Evolutionary conservation across 2,797 vertebrate genomes (phyloP).

Genomic region (Peromyscus nudipes): DNA sequence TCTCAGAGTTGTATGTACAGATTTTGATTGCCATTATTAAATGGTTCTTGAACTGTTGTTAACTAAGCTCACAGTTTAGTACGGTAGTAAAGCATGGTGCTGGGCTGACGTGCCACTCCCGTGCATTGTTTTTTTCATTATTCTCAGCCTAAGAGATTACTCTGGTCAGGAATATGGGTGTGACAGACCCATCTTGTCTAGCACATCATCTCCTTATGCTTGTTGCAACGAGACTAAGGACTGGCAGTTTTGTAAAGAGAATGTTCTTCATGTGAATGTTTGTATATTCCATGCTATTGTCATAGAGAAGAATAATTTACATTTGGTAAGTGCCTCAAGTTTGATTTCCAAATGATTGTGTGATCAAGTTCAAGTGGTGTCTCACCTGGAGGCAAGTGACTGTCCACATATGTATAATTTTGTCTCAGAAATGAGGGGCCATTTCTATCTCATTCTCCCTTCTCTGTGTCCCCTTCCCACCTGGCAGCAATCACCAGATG

Average conservation of each 20-base stretch:
- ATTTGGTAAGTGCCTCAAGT: background rate
- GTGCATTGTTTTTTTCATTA: background rate
- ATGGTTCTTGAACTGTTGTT: background rate
- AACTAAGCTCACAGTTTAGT: too few relatives aligned
- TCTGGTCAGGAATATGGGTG: background rate
- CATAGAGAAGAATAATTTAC: background rate
- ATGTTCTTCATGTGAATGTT: background rate
- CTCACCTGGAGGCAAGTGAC: background rate
- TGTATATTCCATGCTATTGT: background rate
- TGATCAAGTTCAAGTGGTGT: background rate
- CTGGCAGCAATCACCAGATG: background rate
- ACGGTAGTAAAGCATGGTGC: background rate
- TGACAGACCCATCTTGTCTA: background rate
- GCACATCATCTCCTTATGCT: background rate
- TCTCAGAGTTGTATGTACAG: background rate
- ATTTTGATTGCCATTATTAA: background rate
- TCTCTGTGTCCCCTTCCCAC: background rate
- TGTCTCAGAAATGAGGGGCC: too few relatives aligned
- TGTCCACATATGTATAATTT: background rate
- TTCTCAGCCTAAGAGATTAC: background rate
- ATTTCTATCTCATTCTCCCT: background rate
- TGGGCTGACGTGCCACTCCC: background rate
- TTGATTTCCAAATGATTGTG: conserved; percentile 3
- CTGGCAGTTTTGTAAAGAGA: background rate
- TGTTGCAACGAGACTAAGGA: background rate